A percentile compares a stretch with the other conserved stretches of the same genome.
Evolutionary conservation across 2,888 invertebrate species (phyloP).

Genomic region (Chymomyza caudatula): DNA sequence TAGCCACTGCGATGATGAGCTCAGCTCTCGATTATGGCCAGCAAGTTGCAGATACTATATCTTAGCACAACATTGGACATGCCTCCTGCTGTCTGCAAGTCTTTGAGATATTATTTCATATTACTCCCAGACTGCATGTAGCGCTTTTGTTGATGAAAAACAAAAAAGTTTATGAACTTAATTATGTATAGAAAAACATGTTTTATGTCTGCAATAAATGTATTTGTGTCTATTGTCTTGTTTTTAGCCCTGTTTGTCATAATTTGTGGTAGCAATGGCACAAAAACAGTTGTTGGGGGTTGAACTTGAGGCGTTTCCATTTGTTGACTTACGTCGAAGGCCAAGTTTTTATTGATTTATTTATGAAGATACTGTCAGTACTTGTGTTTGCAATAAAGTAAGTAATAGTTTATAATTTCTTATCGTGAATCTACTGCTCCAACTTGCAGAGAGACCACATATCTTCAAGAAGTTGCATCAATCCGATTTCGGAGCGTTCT

Average conservation of each 20-base stretch:
- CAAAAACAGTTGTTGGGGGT: background rate
- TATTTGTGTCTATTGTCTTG: constrained; percentile 9
- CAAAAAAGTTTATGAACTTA: constrained; percentile 53
- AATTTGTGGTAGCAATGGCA: background rate
- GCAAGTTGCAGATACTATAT: background rate
- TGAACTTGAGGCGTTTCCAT: background rate
- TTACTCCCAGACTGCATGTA: constrained; percentile 22
- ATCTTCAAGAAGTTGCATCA: no score
- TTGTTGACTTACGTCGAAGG: constrained; percentile 12
- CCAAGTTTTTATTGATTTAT: constrained; percentile 28
- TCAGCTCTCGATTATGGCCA: constrained; percentile 12
- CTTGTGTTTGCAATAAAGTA: background rate
- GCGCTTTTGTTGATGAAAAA: background rate
- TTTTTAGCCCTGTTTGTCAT: constrained; percentile 13
- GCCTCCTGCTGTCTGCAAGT: constrained; percentile 3
- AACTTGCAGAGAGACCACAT: no score
- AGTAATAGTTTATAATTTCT: no score
- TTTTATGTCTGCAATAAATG: constrained; percentile 39
- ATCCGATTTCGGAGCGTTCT: no score
- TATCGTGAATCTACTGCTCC: no score
- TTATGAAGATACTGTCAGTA: background rate
- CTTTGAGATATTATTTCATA: constrained; percentile 41
- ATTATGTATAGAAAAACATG: constrained; percentile 57
- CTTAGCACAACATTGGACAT: constrained; percentile 20
- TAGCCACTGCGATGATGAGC: constrained; percentile 37